Base-by-base conservation (phyloP, 2,113 vertebrate species). In the Erpornis zantholeuca region DNA sequence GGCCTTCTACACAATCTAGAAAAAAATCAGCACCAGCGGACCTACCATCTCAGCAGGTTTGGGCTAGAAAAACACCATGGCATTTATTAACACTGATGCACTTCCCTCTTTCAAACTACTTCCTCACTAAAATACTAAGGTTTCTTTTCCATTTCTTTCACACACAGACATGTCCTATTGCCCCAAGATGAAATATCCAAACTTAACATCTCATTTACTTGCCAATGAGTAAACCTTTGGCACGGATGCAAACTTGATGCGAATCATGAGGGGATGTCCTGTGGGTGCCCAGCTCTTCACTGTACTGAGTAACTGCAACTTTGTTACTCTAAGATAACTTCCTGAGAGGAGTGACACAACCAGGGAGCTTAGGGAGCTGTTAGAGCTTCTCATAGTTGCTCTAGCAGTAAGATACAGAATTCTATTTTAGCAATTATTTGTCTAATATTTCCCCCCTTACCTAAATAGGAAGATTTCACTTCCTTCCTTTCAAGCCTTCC, bases 401-500 rank as follows among this genome's bases (percentile, higher is more conserved):
- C 49, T 80, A 81, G 79, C 56, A 79, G 15, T 45, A 95, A 47
- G 72, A 56, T 29, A 44, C 28, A 72, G 36, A 78, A 68, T 92
- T 86, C 86, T 94, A 42, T 80, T 93, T 93, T 80, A 84, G 59
- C 54, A 73, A 38, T 82, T 72, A 87, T 47, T 88, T 91, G 57
- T 60, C 70, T 85, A 76, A 28, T 85, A 75, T 83, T 73, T 84
- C 33, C 19, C 80, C 40, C 40, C 64, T 89, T 72, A 88, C 82
- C 54, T 70, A 88, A 69, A 57, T 60, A 80, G n/a, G 70, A 94
- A 89, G 66, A 84, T 92, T 73, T 72, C 4, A 38, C 31, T 96
- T 94, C 89, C 92, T 96, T 94, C 75, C 81, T 52, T 90, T 92
- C 79, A 52, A 88, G 63, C 50, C 69, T 95, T 92, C 81, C 84